Evolutionary conservation across 1,140 invertebrate species (phyloP), one percentile per base, ranked within the genome.

Genomic region (Grapholita molesta): DNA sequence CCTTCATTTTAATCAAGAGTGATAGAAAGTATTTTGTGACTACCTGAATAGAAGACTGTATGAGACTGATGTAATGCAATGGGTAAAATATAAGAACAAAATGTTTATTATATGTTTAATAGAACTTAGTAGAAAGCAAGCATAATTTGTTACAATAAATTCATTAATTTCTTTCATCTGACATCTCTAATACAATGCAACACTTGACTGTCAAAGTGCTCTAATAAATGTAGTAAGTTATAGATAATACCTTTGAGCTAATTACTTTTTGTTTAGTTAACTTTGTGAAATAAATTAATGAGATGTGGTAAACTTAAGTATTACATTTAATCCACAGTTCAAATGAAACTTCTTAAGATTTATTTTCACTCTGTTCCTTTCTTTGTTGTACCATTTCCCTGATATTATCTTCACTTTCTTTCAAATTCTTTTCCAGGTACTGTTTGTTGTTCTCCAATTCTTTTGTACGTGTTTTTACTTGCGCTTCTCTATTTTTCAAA

Each of bases 361-460:
- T 80, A 68, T 66, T 65, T 64, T 90, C 82, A 73, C 75, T 81
- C 70, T 85, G 82, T 64, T 93, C 93, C 80, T 95, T 95, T 66
- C 93, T 93, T 68, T 95, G 95, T 75, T 96, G 94, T 0, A 98
- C 95, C 93, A 98, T 95, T 94, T 98, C 97, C 82, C 97, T 88
- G 3, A 98, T 92, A 86, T 96, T 96, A 83, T 97, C 95, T 92
- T 97, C 95, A 84, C 95, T 96, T 76, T 97, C 96, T 90, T 96
- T 97, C 57, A 97, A 92, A 88, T 93, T 97, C 75, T 94, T 93
- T 80, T 97, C 95, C 72, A 97, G 90, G 85, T 96, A 96, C 6
- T 91, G 82, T 88, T 97, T 97, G 71, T 94, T 96, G 66, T 92
- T 94, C 86, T 97, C 95, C 69, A 97, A 90, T 9, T 93, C 93